phyloP scores from a whole-genome alignment of 2,888 invertebrate genomes.

The Miltochrista miniata region DNA sequence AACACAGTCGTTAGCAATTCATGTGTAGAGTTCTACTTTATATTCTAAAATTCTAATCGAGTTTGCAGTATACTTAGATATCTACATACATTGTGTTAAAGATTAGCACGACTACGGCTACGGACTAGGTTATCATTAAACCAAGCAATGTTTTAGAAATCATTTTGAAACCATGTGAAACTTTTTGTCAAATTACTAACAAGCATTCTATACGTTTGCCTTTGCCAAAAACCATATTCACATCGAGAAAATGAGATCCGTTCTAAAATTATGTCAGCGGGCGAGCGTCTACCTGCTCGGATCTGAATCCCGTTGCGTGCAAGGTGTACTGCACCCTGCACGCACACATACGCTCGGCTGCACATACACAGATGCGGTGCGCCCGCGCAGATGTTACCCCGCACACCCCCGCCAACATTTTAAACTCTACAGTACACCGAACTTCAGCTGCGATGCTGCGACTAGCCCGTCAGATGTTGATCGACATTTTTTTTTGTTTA shows the following conservation, averaged over 20 bases:
- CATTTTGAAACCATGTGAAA: background rate
- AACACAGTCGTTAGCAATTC: constrained; percentile 1
- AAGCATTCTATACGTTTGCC: constrained; percentile 14
- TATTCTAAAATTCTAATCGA: constrained; percentile 4
- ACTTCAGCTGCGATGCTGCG: constrained; percentile 64
- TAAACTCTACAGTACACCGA: constrained; percentile 60
- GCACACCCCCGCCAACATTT: constrained; percentile 36
- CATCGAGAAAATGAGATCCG: constrained; percentile 69
- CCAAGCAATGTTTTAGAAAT: too few species aligned
- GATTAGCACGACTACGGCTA: background rate
- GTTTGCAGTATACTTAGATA: background rate
- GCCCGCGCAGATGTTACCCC: constrained; percentile 58
- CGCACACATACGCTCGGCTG: constrained; percentile 38
- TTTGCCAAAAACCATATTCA: constrained; percentile 63
- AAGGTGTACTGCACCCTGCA: constrained; percentile 73
- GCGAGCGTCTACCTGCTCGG: constrained; percentile 65
- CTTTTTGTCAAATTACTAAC: constrained; percentile 9
- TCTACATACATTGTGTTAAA: background rate
- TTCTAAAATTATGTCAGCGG: constrained; percentile 69
- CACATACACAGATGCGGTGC: constrained; percentile 43
- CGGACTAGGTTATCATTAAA: too few species aligned
- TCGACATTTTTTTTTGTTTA: constrained; percentile 66
- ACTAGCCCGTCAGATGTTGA: constrained; percentile 74
- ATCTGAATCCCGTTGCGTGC: constrained; percentile 77
- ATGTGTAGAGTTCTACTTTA: constrained; percentile 4